Evolutionary conservation across 2,888 invertebrate genomes (phyloP).

Genomic region (Eupithecia inturbata): DNA sequence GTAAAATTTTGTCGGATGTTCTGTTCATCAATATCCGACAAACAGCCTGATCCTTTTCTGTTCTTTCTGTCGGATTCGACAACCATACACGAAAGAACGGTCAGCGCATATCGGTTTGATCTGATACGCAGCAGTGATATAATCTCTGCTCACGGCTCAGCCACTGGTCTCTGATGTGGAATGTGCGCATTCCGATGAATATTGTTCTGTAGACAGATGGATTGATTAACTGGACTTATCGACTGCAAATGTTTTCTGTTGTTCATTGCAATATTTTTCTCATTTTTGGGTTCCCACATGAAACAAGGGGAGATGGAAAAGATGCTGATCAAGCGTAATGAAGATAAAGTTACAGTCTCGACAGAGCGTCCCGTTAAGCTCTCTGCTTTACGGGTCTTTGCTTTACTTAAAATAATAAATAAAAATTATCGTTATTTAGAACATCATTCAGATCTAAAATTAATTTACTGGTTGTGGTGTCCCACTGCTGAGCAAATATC

Average conservation of each 20-base stretch:
- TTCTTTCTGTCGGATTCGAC: slow-evolving; percentile 8
- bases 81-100: slow-evolving; percentile 38
- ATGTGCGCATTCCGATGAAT: slow-evolving; percentile 31
- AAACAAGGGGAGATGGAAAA: not conserved
- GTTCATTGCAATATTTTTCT: slow-evolving; percentile 6
- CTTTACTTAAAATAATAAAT: too few species aligned
- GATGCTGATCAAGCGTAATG: not conserved
- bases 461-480: too few species aligned
- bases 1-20: not conserved
- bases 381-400: too few species aligned
- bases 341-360: not conserved
- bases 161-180: slow-evolving; percentile 42
- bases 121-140: slow-evolving; percentile 68
- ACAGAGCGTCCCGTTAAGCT: not conserved
- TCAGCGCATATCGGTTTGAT: slow-evolving; percentile 66
- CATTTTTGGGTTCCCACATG: not conserved
- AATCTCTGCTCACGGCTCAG: slow-evolving; percentile 51
- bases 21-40: not conserved
- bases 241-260: slow-evolving; percentile 30
- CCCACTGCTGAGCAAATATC: too few species aligned
- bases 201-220: slow-evolving; percentile 30
- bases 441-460: too few species aligned
- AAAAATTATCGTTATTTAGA: too few species aligned
- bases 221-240: slow-evolving; percentile 29
- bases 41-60: not conserved